A percentile compares a stretch with the other conserved stretches of the same genome.
phyloP scores from a whole-genome alignment of 2,888 invertebrate genomes.

The Girardia tigrina region DNA sequence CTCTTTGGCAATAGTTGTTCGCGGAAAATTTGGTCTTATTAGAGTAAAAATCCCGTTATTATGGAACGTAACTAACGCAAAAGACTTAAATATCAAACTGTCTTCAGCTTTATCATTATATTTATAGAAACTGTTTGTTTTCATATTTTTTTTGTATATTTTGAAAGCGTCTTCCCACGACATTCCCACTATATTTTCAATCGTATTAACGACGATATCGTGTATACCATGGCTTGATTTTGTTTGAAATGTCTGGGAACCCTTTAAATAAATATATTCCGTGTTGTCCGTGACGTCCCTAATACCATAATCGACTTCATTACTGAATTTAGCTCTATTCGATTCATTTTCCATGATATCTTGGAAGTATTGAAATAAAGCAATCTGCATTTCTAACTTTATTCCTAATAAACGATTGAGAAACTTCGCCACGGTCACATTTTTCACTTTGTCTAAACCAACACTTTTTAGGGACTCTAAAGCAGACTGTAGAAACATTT shows the following conservation, averaged over 20 bases:
- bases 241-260: too few species aligned
- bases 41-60: neutral
- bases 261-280: too few species aligned
- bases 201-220: too few species aligned
- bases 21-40: neutral
- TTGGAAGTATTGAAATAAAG: conserved; percentile 89
- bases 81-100: too few species aligned
- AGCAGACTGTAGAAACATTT: neutral
- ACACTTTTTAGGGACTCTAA: neutral
- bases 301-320: conserved; percentile 83
- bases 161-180: too few species aligned
- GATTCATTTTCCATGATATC: conserved; percentile 81
- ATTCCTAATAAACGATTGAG: conserved; percentile 85
- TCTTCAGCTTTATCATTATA: too few species aligned
- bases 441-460: neutral
- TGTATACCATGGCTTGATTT: too few species aligned
- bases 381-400: conserved; percentile 88
- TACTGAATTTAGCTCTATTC: conserved; percentile 76
- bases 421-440: conserved; percentile 73
- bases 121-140: too few species aligned
- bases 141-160: too few species aligned
- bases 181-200: too few species aligned
- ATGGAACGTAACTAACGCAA: too few species aligned
- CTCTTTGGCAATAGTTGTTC: neutral
- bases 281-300: conserved; percentile 51